Evolutionary conservation across 2,888 invertebrate species (phyloP).

Genomic region (Tyria jacobaeae): DNA sequence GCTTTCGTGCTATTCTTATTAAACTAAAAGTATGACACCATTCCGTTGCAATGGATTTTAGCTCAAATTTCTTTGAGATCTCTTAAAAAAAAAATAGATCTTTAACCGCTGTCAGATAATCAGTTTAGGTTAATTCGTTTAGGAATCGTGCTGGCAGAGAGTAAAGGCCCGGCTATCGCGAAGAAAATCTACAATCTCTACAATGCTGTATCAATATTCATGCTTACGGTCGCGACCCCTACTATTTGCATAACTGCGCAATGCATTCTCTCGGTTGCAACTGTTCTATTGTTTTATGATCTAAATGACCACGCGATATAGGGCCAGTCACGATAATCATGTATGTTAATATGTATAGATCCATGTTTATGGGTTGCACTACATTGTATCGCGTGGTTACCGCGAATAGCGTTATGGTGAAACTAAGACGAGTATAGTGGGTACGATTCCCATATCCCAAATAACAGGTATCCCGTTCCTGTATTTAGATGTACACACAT

Average conservation of each 20-base stretch:
- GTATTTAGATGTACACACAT: too few species aligned
- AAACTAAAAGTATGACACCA: conserved; percentile 65
- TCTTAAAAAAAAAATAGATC: conserved; percentile 52
- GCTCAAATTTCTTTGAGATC: conserved; percentile 53
- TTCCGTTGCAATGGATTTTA: conserved; percentile 55
- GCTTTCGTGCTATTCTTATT: conserved; percentile 68
- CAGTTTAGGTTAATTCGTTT: conserved; percentile 75
- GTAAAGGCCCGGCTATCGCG: conserved; percentile 75
- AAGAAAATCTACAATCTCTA: conserved; percentile 80
- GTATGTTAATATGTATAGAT: conserved; percentile 73
- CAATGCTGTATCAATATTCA: conserved; percentile 86
- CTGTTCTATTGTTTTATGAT: conserved; percentile 86
- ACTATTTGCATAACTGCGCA: conserved; percentile 85
- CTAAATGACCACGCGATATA: conserved; percentile 84
- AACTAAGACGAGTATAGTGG: background rate
- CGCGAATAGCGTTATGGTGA: background rate
- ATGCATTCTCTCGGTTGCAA: conserved; percentile 81
- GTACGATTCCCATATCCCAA: background rate
- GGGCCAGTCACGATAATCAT: conserved; percentile 81
- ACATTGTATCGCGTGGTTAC: conserved; percentile 34
- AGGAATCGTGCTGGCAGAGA: conserved; percentile 78
- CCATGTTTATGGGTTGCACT: conserved; percentile 60
- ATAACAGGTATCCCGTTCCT: too few species aligned
- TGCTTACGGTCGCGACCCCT: conserved; percentile 83
- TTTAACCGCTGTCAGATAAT: conserved; percentile 69